Base-by-base conservation (phyloP, 1,140 invertebrate genomes). In the Drosophila kikkawai region DNA sequence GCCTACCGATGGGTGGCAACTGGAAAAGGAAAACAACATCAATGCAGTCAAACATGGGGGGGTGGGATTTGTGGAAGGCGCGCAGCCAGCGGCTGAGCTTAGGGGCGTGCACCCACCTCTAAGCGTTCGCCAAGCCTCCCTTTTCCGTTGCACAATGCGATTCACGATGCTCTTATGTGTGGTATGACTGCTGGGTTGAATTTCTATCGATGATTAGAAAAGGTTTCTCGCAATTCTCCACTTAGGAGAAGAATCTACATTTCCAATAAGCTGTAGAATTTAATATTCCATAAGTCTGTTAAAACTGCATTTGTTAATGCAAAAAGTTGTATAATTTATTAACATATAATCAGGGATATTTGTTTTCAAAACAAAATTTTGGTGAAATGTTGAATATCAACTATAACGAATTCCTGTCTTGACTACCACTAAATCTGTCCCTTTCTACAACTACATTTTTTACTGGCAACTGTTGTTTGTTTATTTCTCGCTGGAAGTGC, bases 11-110 rank as follows among this genome's bases (percentile, higher is more conserved):
- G 55, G 65, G 74, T 48, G 44, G 74, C 12, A 79, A 78, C 59
- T 71, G 41, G 59, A 79, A 79, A 71, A 48, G 75, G 55, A 65
- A 71, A 79, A 67, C 78, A 74, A 75, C 77, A 75, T 68, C 76
- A 79, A 67, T 78, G 60, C 67, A 50, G 26, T 63, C 55, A 79
- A 79, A 66, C 37, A 34, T 50, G 53, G 41, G 37, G 60, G 55
- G 13, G 9, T 22, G 1, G 17, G n/a, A 19, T 17, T 36, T 36
- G 39, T 44, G 29, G 47, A 48, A 36, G 36, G 41, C 13, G 8
- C 26, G 17, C 7, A 13, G 41, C 41, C 41, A 34, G 41, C 7
- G 61, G 61, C 22, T 45, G 47, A 19, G 63, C 59, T 39, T 36
- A 42, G 26, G 53, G 53, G 41, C 39, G 34, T 22, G 22, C 17